phyloP scores from a whole-genome alignment of 2,113 vertebrate genomes.

The Anser cygnoides region DNA sequence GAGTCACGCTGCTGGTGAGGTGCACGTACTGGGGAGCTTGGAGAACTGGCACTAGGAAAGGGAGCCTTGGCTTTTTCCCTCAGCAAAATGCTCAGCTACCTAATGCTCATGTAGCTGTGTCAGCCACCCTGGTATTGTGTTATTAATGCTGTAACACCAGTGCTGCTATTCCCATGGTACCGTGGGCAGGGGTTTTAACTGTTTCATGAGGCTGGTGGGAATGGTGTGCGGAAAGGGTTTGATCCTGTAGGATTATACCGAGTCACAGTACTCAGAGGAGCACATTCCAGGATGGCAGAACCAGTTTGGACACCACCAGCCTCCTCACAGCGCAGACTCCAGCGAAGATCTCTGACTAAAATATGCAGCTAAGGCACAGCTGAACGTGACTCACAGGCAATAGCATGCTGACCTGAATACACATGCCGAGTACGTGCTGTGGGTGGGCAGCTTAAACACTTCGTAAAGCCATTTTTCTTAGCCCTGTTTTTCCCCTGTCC shows the following conservation, averaged over 20 bases:
- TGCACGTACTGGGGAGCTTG: background rate
- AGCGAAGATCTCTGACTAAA: slow-evolving; percentile 51
- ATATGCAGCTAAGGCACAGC: slow-evolving; percentile 52
- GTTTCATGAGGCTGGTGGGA: slow-evolving; percentile 43
- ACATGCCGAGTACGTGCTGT: background rate
- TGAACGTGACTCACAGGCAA: slow-evolving; percentile 61
- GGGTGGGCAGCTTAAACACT: slow-evolving; percentile 2
- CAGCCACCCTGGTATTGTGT: background rate
- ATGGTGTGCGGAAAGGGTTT: background rate
- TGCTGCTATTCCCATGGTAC: background rate
- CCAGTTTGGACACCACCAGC: slow-evolving; percentile 39
- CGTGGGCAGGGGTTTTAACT: background rate
- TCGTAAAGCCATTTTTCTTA: slow-evolving; percentile 28
- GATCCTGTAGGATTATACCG: slow-evolving; percentile 27
- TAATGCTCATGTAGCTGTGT: slow-evolving; percentile 16
- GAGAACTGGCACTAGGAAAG: background rate
- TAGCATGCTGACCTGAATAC: slow-evolving; percentile 56
- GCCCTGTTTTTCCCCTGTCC: background rate
- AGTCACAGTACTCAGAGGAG: slow-evolving; percentile 37
- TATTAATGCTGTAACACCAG: slow-evolving; percentile 50
- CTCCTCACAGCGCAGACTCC: slow-evolving; percentile 38
- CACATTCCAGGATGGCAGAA: slow-evolving; percentile 54
- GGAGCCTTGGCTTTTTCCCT: background rate
- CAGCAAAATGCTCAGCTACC: background rate
- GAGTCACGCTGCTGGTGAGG: background rate